These are phyloP conservation scores for Apistogramma diplotaenia DNA, from an alignment of 2,113 vertebrate genomes.

Conservation along the genomic window DNA sequence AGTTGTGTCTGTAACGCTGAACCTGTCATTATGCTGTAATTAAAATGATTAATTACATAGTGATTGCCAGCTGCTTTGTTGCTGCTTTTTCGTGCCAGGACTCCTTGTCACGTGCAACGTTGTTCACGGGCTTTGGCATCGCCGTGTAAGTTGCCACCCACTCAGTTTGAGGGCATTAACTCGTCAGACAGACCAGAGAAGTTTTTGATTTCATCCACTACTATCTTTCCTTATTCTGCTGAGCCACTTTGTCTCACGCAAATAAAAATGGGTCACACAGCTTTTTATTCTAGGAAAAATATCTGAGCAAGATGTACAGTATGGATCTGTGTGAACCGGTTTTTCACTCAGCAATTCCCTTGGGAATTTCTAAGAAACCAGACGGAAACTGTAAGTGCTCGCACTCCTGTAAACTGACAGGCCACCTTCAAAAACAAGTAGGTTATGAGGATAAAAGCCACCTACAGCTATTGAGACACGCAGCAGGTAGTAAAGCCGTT, in stretches of 20 bases:
- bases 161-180: not conserved
- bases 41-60: not conserved
- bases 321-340: not conserved
- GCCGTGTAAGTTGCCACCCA: not conserved
- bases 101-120: not conserved
- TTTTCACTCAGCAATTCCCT: not conserved
- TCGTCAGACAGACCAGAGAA: not conserved
- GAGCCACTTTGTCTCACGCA: not conserved
- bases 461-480: not conserved
- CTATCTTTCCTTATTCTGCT: not conserved
- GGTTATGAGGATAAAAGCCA: not conserved
- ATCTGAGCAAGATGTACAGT: not conserved
- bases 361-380: not conserved
- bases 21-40: not conserved
- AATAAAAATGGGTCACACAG: not conserved
- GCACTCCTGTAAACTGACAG: not conserved
- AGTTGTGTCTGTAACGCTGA: not conserved
- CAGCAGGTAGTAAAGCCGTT: not conserved
- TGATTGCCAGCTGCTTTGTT: not conserved
- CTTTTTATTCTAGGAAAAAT: not conserved
- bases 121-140: conserved; percentile 4
- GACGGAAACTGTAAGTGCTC: not conserved
- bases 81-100: not conserved
- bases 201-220: not conserved
- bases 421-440: conserved; percentile 1